Evolutionary conservation across 92 coral and sea anemone species (phyloP).

Genomic region (Porites rus): DNA sequence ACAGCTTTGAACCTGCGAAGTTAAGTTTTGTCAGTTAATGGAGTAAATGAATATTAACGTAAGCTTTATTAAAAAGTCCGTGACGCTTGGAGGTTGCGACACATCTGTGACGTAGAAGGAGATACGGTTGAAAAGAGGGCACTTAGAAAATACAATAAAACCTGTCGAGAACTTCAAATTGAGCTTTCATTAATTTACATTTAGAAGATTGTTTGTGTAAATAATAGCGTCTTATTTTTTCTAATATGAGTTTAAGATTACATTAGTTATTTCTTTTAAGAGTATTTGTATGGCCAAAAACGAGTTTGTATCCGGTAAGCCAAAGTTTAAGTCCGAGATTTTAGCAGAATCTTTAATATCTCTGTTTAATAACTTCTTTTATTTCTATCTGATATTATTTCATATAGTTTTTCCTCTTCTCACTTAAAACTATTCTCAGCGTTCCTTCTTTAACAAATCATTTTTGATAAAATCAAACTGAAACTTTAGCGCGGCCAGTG

Average conservation of each 20-base stretch:
- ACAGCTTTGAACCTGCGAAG: constrained; percentile 10
- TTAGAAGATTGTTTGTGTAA: constrained; percentile 13
- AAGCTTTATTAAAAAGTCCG: constrained; percentile 18
- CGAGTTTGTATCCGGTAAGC: no score
- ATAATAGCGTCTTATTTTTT: constrained; percentile 2
- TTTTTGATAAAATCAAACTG: constrained; percentile 10
- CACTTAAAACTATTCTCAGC: neutral
- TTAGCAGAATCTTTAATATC: no score
- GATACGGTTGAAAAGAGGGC: constrained; percentile 22
- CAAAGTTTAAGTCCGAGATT: no score
- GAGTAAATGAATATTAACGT: neutral
- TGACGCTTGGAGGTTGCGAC: constrained; percentile 34
- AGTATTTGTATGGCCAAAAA: no score
- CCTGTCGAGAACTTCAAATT: constrained; percentile 10
- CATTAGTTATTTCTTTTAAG: no score
- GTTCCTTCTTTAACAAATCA: constrained; percentile 4
- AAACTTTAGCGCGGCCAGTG: neutral
- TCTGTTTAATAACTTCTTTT: neutral
- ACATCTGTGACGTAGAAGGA: constrained; percentile 10
- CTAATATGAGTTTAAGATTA: no score
- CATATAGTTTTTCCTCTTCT: neutral
- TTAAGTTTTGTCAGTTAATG: constrained; percentile 8
- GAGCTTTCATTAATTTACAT: constrained; percentile 40
- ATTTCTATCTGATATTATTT: neutral
- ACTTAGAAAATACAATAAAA: constrained; percentile 33